These are phyloP conservation scores for Bimastos eiseni DNA, from an alignment of 2,888 invertebrate species.

Conservation along the genomic window DNA sequence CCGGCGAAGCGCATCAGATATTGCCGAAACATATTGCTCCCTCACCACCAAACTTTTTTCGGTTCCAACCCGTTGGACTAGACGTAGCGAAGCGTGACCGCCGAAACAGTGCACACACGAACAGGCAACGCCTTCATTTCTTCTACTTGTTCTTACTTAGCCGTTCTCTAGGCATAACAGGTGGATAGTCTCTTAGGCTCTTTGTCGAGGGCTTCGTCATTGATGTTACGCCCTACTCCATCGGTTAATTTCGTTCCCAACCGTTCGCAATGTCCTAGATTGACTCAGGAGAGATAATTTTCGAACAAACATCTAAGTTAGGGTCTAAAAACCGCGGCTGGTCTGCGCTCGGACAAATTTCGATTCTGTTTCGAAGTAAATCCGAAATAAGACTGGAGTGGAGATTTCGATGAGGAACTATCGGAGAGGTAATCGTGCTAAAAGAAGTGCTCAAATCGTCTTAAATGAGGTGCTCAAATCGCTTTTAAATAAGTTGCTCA, in stretches of 20 bases:
- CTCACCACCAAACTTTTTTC: neutral
- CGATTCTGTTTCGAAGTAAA: neutral
- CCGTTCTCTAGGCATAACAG: neutral
- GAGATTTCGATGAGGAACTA: neutral
- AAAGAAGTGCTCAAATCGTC: neutral
- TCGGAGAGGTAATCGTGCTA: neutral
- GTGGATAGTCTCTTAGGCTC: neutral
- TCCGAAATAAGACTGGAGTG: neutral
- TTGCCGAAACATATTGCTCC: neutral
- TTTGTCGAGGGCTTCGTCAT: neutral
- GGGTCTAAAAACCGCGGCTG: neutral
- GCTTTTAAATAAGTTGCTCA: too few species aligned
- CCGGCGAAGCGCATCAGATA: neutral
- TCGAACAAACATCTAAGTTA: neutral
- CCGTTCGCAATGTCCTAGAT: neutral
- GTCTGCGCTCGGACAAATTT: neutral
- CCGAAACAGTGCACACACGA: neutral
- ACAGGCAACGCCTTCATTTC: neutral
- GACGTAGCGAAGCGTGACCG: conserved; percentile 1
- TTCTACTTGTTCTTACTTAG: neutral
- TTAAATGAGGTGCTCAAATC: neutral
- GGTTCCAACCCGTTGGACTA: neutral
- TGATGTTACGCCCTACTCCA: neutral
- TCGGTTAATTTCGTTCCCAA: neutral
- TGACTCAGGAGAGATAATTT: neutral